These are phyloP conservation scores for Cyrtonyx montezumae DNA, from an alignment of 2,113 vertebrate species.

Conservation along the genomic window DNA sequence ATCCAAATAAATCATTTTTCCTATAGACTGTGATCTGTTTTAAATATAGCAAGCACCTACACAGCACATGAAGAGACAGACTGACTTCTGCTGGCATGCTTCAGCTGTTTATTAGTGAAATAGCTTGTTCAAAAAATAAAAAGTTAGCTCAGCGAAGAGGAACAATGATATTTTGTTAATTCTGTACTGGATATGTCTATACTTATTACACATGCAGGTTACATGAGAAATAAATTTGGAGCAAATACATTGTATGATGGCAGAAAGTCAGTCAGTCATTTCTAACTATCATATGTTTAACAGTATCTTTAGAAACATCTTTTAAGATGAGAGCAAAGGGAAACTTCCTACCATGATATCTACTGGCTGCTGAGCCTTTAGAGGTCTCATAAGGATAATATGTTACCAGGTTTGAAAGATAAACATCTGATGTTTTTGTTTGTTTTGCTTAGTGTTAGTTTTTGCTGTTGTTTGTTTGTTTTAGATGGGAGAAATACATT, in stretches of 20 bases:
- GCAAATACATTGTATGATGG: not conserved
- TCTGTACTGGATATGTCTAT: not conserved
- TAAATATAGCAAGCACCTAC: slow-evolving; percentile 14
- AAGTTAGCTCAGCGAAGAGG: not conserved
- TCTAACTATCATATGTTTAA: not conserved
- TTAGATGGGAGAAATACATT: not conserved
- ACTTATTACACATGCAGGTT: not conserved
- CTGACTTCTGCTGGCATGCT: not conserved
- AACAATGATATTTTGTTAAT: slow-evolving; percentile 15
- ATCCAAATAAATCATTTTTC: slow-evolving; percentile 18
- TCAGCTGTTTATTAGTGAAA: not conserved
- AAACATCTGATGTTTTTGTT: not conserved
- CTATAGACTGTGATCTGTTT: slow-evolving; percentile 27
- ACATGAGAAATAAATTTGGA: slow-evolving; percentile 27
- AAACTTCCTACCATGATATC: not conserved
- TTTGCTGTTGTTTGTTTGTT: not conserved
- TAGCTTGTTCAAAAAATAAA: not conserved
- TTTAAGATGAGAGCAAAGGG: not conserved
- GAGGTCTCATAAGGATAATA: not conserved
- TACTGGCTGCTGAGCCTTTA: not conserved
- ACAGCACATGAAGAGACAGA: not conserved
- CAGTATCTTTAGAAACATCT: slow-evolving; percentile 1
- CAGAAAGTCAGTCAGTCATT: slow-evolving; percentile 18
- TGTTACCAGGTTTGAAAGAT: not conserved
- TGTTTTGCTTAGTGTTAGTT: no score